Conservation (phyloP, 2,888 invertebrate species). For the Eupithecia centaureata region DNA sequence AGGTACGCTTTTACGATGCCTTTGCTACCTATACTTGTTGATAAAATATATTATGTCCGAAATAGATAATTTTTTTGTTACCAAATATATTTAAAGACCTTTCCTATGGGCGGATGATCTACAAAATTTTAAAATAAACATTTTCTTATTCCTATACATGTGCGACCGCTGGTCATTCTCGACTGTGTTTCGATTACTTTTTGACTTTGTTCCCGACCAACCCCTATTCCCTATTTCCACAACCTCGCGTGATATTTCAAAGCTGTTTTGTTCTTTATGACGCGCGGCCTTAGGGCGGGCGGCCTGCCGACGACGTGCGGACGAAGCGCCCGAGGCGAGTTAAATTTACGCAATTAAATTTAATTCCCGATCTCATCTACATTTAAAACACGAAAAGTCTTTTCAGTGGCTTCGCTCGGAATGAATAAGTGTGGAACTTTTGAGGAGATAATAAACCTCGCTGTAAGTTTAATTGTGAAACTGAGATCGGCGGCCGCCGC, state of each 20-base stretch:
- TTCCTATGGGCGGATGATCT: too few relatives aligned
- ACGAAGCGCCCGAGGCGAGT: neutral
- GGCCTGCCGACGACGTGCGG: too few relatives aligned
- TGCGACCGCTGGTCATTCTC: neutral
- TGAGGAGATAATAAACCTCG: constrained; percentile 53
- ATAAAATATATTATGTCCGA: too few relatives aligned
- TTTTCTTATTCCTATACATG: too few relatives aligned
- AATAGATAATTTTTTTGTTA: too few relatives aligned
- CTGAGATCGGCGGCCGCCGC: constrained; percentile 45
- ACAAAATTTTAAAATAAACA: too few relatives aligned
- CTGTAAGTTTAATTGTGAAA: constrained; percentile 56
- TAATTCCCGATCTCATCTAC: constrained; percentile 46
- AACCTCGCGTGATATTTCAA: neutral
- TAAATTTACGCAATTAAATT: constrained; percentile 34
- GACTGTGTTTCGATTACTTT: neutral
- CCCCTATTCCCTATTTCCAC: neutral
- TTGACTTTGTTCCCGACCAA: neutral
- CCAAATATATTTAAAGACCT: too few relatives aligned
- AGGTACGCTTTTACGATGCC: too few relatives aligned
- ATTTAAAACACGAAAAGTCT: constrained; percentile 46
- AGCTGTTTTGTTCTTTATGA: too few relatives aligned
- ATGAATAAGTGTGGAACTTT: constrained; percentile 53
- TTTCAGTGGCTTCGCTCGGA: constrained; percentile 44
- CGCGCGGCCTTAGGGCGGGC: too few relatives aligned
- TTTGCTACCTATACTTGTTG: too few relatives aligned